Base-by-base conservation (phyloP, 2,888 invertebrate species). In the Heliconius aoede region DNA sequence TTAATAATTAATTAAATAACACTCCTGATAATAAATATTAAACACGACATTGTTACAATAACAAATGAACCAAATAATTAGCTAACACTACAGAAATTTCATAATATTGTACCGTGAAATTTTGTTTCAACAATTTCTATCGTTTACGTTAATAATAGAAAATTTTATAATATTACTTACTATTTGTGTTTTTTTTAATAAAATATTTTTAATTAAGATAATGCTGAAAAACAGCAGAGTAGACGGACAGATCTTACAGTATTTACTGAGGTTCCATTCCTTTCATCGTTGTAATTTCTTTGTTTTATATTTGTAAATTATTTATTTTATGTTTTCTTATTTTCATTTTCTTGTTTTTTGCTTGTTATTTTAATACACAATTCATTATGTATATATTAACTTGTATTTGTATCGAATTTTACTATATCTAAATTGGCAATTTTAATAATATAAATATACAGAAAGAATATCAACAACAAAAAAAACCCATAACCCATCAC, bases 1-100 rank as follows among this genome's bases (percentile, higher is more conserved):
- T 40, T 40, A 24, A 24, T 3, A 24, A 24, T 65, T 40, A 65
- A 28, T 65, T 15, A 65, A n/a, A 55, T 55, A n/a, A 36, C 40
- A 65, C 36, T 36, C 36, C 26, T 8, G 65, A 65, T 24, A 65
- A 65, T 65, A 36, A 36, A 65, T 40, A 36, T 65, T 40, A 40
- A 65, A 40, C 65, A 40, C 15, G 65, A 18, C 58, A 71, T 58
- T 77, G 65, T 67, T 62, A 36, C 72, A 55, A 36, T 28, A 24
- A 72, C 61, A 67, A 60, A 60, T 40, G 61, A 72, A 74, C 64
- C 62, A 36, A 65, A 61, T 40, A 72, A 73, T 40, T 76, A 40
- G 46, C 51, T 74, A 65, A 62, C 69, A 61, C 73, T 40, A 72
- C 74, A 60, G 28, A 76, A 74, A 78, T 78, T 72, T 55, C 51